Base-by-base conservation (phyloP, 2,113 vertebrate genomes). In the Agapornis roseicollis region DNA sequence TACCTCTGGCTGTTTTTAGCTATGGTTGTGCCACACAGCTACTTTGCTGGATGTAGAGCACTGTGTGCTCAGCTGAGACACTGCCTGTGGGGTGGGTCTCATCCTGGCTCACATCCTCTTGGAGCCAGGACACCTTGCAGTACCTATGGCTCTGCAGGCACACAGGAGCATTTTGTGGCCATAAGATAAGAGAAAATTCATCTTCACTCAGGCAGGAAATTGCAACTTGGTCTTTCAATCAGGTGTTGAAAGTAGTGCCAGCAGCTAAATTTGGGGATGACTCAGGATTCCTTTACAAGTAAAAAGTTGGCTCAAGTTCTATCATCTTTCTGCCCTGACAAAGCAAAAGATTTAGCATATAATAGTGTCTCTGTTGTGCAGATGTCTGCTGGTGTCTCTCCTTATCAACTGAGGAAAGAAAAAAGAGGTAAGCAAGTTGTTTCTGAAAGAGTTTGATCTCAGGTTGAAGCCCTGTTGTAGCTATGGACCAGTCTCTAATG, bases 51-150 rank as follows among this genome's bases (percentile, higher is more conserved):
- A 13, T 8, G 35, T 17, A 41, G 69, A 13, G 55, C 50, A 8
- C 27, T 6, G 4, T 33, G 19, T 28, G n/a, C 56, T 47, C 41
- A 47, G 35, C 65, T 39, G 49, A 23, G 53, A 37, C 1, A 2
- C 33, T 53, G 44, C 47, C 27, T 4, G 22, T 28, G 25, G 35
- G 47, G 8, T 42, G 42, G 24, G 10, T 31, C 33, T 72, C 13
- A 1, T 31, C 18, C 31, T 58, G 63, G 18, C 17, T 88, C 1
- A 0, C 47, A 17, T 61, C 28, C 9, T 9, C 29, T 55, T 13
- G 35, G 52, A 64, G 56, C 25, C 55, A 28, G 50, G 17, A 17
- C 0, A 1, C 17, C 15, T 87, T 0, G 0, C 17, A 15, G 11
- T 29, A 24, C 25, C 9, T 13, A 8, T 6, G 12, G 17, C 35